These are phyloP conservation scores for Drosophila sturtevanti DNA, from an alignment of 1,140 invertebrate species.

Conservation along the genomic window DNA sequence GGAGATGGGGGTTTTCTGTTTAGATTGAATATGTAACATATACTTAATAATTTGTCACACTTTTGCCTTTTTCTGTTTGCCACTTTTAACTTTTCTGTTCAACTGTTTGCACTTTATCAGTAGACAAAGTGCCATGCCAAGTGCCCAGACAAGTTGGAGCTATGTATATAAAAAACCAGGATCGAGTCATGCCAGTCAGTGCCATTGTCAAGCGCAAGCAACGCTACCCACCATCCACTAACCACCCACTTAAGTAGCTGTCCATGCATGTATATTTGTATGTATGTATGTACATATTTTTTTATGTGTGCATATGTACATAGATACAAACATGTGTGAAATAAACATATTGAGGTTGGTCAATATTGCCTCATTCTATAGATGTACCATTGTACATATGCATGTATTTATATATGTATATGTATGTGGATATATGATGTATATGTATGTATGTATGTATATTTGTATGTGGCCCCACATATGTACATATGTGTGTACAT, in stretches of 20 bases:
- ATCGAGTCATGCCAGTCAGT: conserved; percentile 19
- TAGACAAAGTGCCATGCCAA: conserved; percentile 72
- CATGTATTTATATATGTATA: not conserved
- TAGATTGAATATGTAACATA: conserved; percentile 30
- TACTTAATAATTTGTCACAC: conserved; percentile 63
- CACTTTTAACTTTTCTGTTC: conserved; percentile 41
- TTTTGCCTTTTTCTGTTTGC: conserved; percentile 42
- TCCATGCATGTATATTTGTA: not conserved
- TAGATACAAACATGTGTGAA: not conserved
- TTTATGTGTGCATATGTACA: not conserved
- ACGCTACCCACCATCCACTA: not conserved
- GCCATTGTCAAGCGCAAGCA: not conserved
- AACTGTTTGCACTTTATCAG: conserved; percentile 69
- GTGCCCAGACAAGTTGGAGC: conserved; percentile 44
- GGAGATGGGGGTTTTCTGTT: not conserved
- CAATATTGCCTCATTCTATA: conserved; percentile 36
- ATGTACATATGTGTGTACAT: not conserved
- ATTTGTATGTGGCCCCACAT: too few species aligned
- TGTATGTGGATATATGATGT: not conserved
- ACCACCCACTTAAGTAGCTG: too few species aligned
- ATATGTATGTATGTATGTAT: not conserved
- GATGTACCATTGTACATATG: not conserved
- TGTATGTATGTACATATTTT: not conserved
- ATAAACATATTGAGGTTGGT: conserved; percentile 37
- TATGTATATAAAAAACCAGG: conserved; percentile 22